These are phyloP conservation scores for Martes martes DNA, from an alignment of 2,113 vertebrate species.

Conservation along the genomic window DNA sequence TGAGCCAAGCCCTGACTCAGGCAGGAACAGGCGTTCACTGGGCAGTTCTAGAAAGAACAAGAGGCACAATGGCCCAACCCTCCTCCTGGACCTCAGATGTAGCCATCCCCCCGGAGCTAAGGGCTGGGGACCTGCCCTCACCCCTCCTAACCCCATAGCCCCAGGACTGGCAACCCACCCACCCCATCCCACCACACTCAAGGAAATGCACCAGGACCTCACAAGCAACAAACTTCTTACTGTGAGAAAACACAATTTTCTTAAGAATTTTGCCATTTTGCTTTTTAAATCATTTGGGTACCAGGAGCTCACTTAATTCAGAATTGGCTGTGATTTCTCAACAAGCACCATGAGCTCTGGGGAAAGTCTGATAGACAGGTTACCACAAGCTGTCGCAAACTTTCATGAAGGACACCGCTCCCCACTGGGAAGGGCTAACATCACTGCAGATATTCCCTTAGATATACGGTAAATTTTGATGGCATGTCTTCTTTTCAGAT, in stretches of 20 bases:
- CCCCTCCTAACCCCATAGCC: neutral
- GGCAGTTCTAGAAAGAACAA: neutral
- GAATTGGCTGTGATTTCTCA: neutral
- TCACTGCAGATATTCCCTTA: neutral
- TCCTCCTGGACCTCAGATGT: neutral
- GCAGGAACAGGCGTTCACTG: neutral
- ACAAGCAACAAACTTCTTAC: neutral
- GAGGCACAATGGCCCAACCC: neutral
- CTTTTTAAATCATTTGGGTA: neutral
- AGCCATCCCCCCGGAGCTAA: too few relatives aligned
- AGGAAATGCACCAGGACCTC: neutral
- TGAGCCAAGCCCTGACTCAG: neutral
- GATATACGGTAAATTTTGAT: neutral
- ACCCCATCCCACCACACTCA: neutral
- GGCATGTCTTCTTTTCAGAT: neutral
- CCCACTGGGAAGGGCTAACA: too few relatives aligned
- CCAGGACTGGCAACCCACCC: neutral
- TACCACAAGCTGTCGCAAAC: neutral
- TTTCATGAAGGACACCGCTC: neutral
- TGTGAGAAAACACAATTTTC: neutral
- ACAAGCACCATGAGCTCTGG: neutral
- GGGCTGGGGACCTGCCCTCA: neutral
- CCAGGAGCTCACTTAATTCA: neutral
- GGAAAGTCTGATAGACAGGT: neutral
- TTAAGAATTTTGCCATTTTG: neutral